A percentile compares a stretch with the other conserved stretches of the same genome.
phyloP scores from a whole-genome alignment of 37 sponge, comb jelly and placozoan genomes.

The Dysidea cf. avara region DNA sequence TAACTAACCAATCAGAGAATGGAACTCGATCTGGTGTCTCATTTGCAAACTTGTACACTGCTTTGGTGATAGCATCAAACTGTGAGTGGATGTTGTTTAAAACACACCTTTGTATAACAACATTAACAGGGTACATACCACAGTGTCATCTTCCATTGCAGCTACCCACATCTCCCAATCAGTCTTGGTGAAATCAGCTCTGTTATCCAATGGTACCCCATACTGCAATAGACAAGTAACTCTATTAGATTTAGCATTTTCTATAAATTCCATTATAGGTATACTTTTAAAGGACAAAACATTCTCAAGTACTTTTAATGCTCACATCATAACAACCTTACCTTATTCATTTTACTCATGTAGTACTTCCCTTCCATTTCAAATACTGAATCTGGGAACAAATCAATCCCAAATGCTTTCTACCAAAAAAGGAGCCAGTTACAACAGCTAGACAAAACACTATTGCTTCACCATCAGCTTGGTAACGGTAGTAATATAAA shows the following conservation, averaged over 20 bases:
- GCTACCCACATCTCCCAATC: conserved; percentile 84
- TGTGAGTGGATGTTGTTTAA: not conserved
- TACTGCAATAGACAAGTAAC: conserved; percentile 17
- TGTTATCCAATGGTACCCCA: conserved; percentile 72
- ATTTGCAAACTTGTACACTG: conserved; percentile 65
- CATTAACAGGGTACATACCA: conserved; percentile 3
- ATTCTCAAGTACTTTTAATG: too few species aligned
- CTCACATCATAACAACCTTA: not conserved
- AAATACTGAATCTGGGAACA: conserved; percentile 54
- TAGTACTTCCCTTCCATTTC: conserved; percentile 35
- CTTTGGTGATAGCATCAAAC: conserved; percentile 46
- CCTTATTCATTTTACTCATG: conserved; percentile 46
- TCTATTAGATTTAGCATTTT: not conserved
- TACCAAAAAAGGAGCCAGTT: conserved; percentile 2
- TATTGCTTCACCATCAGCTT: too few species aligned
- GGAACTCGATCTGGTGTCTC: conserved; percentile 55
- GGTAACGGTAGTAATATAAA: too few species aligned
- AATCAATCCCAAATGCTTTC: conserved; percentile 29
- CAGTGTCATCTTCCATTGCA: conserved; percentile 51
- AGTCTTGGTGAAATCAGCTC: conserved; percentile 59
- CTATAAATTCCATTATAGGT: not conserved
- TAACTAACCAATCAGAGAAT: conserved; percentile 72
- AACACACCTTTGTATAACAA: not conserved
- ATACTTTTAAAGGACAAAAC: not conserved
- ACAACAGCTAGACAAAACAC: too few species aligned